These are phyloP conservation scores for Sycobia sp. DNA, from an alignment of 1,140 invertebrate genomes.

Conservation along the genomic window DNA sequence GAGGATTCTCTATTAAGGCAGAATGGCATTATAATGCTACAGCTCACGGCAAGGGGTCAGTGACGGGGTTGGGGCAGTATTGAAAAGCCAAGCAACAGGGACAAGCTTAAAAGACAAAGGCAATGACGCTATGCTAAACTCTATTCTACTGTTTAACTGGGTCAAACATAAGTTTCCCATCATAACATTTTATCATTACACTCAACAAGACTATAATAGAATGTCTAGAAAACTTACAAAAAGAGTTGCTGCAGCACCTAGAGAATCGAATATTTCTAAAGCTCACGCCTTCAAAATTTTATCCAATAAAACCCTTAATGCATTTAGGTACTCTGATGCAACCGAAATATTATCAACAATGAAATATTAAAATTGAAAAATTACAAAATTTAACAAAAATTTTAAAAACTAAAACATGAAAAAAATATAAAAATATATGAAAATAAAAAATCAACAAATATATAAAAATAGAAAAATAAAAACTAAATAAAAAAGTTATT, in stretches of 20 bases:
- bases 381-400: too few species aligned
- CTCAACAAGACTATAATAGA: conserved; percentile 3
- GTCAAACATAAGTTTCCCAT: background rate
- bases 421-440: too few species aligned
- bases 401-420: too few species aligned
- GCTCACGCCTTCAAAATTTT: background rate
- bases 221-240: background rate
- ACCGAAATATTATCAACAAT: conserved; percentile 1
- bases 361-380: background rate
- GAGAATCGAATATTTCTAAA: background rate
- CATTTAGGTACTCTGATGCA: background rate
- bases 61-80: background rate
- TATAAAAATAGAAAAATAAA: too few species aligned
- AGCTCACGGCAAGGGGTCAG: background rate
- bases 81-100: conserved; percentile 12
- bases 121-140: conserved; percentile 7
- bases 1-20: conserved; percentile 3
- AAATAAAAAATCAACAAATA: too few species aligned
- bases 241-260: background rate
- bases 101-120: background rate
- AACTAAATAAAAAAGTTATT: too few species aligned
- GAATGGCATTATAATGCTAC: conserved; percentile 5
- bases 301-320: background rate
- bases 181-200: conserved; percentile 1
- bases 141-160: too few species aligned